Evolutionary conservation across 2,113 vertebrate genomes (phyloP).

Genomic region (Tauraco erythrolophus): DNA sequence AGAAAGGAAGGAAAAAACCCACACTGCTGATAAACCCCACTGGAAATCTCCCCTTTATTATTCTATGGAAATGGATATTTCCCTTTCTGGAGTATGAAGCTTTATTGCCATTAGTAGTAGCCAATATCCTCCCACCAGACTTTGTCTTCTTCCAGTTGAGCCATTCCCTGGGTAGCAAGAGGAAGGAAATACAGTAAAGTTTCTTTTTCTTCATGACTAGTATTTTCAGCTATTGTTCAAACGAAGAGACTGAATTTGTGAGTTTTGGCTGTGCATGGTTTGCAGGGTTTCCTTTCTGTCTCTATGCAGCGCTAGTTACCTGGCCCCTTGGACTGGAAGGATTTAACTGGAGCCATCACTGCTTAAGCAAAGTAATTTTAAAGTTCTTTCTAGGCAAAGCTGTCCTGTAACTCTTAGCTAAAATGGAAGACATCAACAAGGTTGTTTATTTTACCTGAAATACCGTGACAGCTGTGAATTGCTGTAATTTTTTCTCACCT

Average conservation of each 20-base stretch:
- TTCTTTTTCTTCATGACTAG: background rate
- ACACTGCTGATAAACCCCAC: background rate
- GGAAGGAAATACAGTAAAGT: background rate
- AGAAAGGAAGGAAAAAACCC: rapidly evolving
- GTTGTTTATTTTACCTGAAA: background rate
- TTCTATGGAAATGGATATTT: background rate
- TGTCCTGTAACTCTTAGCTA: background rate
- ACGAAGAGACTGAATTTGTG: background rate
- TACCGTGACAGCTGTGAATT: background rate
- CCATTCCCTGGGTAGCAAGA: background rate
- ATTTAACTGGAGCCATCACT: background rate
- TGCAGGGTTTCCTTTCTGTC: background rate
- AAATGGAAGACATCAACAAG: background rate
- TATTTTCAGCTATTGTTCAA: background rate
- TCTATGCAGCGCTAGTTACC: background rate
- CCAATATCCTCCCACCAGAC: background rate
- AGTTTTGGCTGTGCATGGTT: background rate
- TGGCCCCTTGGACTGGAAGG: background rate
- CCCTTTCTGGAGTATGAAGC: background rate
- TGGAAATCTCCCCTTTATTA: background rate
- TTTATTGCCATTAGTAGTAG: background rate
- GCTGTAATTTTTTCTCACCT: background rate
- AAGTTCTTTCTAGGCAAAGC: background rate
- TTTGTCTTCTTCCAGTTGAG: background rate
- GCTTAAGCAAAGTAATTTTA: background rate